A percentile compares a stretch with the other conserved stretches of the same genome.
Evolutionary conservation across 1,140 invertebrate genomes (phyloP).

Genomic region (Atta cephalotes): DNA sequence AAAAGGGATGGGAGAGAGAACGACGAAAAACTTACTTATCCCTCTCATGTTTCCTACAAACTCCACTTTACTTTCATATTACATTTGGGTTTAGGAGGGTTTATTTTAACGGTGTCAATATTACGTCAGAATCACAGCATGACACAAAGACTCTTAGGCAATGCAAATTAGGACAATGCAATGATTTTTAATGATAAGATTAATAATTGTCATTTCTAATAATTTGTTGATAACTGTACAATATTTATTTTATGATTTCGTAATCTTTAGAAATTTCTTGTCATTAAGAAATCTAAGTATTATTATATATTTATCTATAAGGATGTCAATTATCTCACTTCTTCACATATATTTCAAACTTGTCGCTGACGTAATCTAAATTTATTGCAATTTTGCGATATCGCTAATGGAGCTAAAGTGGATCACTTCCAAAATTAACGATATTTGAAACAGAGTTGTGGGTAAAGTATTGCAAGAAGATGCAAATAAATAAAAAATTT

Average conservation of each 20-base stretch:
- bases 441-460: not conserved
- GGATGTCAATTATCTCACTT: not conserved
- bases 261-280: not conserved
- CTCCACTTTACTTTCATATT: constrained; percentile 42
- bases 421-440: not conserved
- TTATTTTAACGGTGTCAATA: constrained; percentile 27
- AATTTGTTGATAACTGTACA: not conserved
- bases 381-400: constrained; percentile 10
- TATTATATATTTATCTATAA: not conserved
- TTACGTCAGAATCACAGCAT: constrained; percentile 22
- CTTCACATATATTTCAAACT: not conserved
- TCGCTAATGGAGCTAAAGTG: not conserved
- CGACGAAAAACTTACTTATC: not conserved
- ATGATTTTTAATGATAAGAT: constrained; percentile 5
- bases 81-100: constrained; percentile 20
- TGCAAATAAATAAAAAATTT: not conserved
- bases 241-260: not conserved
- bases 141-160: not conserved
- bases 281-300: not conserved
- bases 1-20: not conserved
- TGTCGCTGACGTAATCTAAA: not conserved
- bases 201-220: not conserved
- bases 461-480: not conserved
- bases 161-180: not conserved
- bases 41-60: constrained; percentile 2